These are phyloP conservation scores for Hemicordylus capensis DNA, from an alignment of 2,113 vertebrate genomes.

Conservation along the genomic window DNA sequence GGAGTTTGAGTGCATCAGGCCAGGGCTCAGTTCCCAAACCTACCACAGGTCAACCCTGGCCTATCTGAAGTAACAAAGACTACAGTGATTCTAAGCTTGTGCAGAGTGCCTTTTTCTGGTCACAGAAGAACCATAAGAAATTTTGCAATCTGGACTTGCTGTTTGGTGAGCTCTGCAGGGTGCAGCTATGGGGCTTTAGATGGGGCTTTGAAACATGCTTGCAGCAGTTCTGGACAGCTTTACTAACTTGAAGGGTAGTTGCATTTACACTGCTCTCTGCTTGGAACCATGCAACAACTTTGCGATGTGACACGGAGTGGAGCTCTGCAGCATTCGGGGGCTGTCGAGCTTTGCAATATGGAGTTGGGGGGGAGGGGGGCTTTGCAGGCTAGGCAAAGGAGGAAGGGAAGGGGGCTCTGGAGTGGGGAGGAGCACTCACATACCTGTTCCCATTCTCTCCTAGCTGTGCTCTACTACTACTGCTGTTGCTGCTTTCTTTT, in stretches of 20 bases:
- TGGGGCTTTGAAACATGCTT: background rate
- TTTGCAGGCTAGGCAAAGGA: background rate
- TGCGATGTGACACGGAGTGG: background rate
- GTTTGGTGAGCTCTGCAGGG: background rate
- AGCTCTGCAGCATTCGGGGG: conserved; percentile 1
- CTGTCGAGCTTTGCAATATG: conserved; percentile 3
- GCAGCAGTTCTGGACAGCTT: background rate
- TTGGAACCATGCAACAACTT: background rate
- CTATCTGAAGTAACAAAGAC: background rate
- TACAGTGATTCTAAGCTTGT: background rate
- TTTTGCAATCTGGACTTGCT: background rate
- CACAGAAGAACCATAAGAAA: background rate
- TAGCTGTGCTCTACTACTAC: background rate
- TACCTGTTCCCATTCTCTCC: background rate
- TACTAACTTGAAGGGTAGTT: too few species aligned
- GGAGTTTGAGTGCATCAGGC: background rate
- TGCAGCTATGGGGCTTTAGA: background rate
- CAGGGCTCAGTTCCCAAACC: background rate
- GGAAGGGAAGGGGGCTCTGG: background rate
- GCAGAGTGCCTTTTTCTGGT: background rate
- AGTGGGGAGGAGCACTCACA: background rate
- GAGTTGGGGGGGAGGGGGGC: fast-evolving
- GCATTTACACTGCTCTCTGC: background rate
- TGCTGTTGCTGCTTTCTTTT: background rate
- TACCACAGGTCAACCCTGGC: too few species aligned